Base-by-base conservation (phyloP, 2,888 invertebrate species). In the Hydropsyche betteni region DNA sequence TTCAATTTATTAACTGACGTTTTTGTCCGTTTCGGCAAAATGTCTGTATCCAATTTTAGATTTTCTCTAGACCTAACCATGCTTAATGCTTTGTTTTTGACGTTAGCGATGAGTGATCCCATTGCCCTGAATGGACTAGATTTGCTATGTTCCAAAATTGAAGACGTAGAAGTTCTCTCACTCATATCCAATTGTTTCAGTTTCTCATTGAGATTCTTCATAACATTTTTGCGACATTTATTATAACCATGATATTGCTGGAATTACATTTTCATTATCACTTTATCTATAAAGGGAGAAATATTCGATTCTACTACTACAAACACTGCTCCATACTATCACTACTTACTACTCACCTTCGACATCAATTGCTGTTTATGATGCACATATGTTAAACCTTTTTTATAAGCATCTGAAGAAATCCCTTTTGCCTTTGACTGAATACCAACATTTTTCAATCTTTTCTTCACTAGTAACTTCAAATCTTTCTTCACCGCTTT, bases 371-470 rank as follows among this genome's bases (percentile, higher is more conserved):
- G 88, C 75, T 88, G 87, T 81, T 90, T 88, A 82, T 91, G 89
- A 77, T 86, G 87, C 53, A 92, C 82, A 75, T 88, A 87, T 71
- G 86, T 85, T 79, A 89, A 84, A 80, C 90, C 89, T 80, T 89
- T 90, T 75, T 87, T 85, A 80, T 87, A 91, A 10, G 89, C 85
- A 77, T 83, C 86, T 79, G 84, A 83, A 0, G 91, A 88, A 79
- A 92, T 82, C 72, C 89, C 88, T 55, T 84, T 86, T 87, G 90
- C 91, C 44, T 90, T 86, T 3, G 91, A 90, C 81, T 91, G 91
- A 24, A 92, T 87, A 12, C 92, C 92, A 69, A 90, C 83, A 76
- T 88, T 86, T 77, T 86, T 86, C 78, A 92, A 83, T 75, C 89
- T 88, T 75, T 85, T 86, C 76, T 88, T 86, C 0, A 91, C 85